Conservation (phyloP, 2,113 vertebrate genomes). For the Pteruthius melanotis region DNA sequence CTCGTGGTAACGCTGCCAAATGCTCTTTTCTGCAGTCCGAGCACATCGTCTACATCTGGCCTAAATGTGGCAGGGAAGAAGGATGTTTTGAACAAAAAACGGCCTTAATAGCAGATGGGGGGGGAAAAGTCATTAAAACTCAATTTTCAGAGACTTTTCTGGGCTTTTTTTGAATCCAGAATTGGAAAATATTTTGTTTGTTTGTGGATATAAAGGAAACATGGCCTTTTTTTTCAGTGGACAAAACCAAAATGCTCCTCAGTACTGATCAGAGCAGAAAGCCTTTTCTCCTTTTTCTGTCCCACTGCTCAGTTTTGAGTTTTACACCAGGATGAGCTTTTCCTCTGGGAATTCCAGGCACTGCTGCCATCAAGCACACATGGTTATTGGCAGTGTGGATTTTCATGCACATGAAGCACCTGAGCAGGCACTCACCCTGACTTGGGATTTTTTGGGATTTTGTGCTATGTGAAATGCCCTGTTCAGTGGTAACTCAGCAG, state of each 20-base stretch:
- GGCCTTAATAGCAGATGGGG: background rate
- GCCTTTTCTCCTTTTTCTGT: background rate
- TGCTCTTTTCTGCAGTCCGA: background rate
- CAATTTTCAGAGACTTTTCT: background rate
- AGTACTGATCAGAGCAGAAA: background rate
- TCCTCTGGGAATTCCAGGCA: background rate
- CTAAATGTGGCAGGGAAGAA: background rate
- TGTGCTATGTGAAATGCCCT: fast-evolving
- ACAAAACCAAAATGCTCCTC: background rate
- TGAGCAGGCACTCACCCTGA: background rate
- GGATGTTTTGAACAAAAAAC: background rate
- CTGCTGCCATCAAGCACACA: fast-evolving
- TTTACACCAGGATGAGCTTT: background rate
- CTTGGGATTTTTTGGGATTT: background rate
- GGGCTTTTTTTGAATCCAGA: background rate
- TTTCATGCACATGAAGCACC: background rate
- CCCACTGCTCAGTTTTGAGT: background rate
- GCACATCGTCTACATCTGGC: background rate
- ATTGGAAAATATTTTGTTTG: background rate
- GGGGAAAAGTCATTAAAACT: background rate
- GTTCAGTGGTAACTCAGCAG: fast-evolving
- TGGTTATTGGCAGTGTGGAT: fast-evolving
- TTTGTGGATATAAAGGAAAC: background rate
- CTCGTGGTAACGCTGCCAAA: background rate
- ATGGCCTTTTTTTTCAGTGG: background rate